Evolutionary conservation across 1,140 invertebrate genomes (phyloP).

Genomic region (Apocrypta bakeri): DNA sequence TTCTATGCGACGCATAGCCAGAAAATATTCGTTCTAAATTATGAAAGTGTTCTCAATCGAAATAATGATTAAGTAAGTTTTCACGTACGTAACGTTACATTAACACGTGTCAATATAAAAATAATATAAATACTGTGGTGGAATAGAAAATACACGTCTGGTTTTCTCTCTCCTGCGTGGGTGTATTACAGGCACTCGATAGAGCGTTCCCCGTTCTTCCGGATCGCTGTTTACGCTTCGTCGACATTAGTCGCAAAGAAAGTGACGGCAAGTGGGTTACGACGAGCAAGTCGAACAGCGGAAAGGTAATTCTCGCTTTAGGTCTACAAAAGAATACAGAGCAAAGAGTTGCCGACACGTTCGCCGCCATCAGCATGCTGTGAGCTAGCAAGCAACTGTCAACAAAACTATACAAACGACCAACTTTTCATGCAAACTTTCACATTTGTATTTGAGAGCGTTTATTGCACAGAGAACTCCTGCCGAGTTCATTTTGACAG

Average conservation of each 20-base stretch:
- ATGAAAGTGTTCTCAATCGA: not conserved
- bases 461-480: conserved; percentile 12
- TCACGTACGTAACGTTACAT: not conserved
- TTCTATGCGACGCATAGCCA: not conserved
- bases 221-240: conserved; percentile 28
- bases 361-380: not conserved
- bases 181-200: conserved; percentile 21
- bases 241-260: conserved; percentile 43
- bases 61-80: not conserved
- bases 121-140: conserved; percentile 20
- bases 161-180: not conserved
- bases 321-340: conserved; percentile 2
- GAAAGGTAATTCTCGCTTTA: conserved; percentile 22
- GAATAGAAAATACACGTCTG: conserved; percentile 24
- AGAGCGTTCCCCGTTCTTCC: conserved; percentile 8
- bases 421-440: conserved; percentile 29
- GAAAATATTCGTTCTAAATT: not conserved
- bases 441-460: not conserved
- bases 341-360: not conserved
- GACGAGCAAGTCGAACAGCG: not conserved
- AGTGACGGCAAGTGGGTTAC: conserved; percentile 30
- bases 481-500: conserved; percentile 7
- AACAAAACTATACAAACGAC: not conserved
- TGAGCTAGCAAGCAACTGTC: not conserved
- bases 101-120: conserved; percentile 27